Conservation (phyloP, 2,888 invertebrate species). For the Caradrina clavipalpis region DNA sequence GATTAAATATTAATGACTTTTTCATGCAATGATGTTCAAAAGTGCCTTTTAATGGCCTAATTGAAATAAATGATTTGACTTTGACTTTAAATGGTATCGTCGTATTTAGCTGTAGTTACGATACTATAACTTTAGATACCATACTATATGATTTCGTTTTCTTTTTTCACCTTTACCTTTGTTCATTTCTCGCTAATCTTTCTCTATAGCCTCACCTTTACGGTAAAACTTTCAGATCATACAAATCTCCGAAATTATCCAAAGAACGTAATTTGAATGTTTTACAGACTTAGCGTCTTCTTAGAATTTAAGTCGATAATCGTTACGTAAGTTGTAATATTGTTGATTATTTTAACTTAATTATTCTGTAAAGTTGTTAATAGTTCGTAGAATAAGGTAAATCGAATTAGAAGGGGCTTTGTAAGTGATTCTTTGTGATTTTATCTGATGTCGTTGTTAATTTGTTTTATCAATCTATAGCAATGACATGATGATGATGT, state of each 20-base stretch:
- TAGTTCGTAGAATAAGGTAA: conserved; percentile 8
- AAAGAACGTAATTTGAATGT: conserved; percentile 19
- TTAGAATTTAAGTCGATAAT: conserved; percentile 20
- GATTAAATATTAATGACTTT: no score
- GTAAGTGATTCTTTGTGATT: conserved; percentile 5
- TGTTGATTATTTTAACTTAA: conserved; percentile 10
- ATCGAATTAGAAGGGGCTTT: conserved; percentile 2
- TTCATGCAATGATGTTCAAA: no score
- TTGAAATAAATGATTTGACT: no score
- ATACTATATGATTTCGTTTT: no score
- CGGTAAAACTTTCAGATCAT: conserved; percentile 20
- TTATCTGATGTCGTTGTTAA: conserved; percentile 1
- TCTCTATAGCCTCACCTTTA: conserved; percentile 10
- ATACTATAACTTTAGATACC: no score
- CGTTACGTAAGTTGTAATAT: background rate
- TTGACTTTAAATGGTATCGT: no score
- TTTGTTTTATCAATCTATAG: background rate
- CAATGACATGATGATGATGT: no score
- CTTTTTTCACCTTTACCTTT: no score
- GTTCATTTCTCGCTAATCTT: conserved; percentile 3
- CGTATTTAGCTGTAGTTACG: no score
- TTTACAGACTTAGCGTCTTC: conserved; percentile 5
- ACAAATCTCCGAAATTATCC: conserved; percentile 30
- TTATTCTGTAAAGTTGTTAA: background rate
- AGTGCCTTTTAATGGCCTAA: no score